A percentile compares a stretch with the other conserved stretches of the same genome.
Evolutionary conservation across 2,113 vertebrate genomes (phyloP).

Genomic region (Corythoichthys haematopterus): DNA sequence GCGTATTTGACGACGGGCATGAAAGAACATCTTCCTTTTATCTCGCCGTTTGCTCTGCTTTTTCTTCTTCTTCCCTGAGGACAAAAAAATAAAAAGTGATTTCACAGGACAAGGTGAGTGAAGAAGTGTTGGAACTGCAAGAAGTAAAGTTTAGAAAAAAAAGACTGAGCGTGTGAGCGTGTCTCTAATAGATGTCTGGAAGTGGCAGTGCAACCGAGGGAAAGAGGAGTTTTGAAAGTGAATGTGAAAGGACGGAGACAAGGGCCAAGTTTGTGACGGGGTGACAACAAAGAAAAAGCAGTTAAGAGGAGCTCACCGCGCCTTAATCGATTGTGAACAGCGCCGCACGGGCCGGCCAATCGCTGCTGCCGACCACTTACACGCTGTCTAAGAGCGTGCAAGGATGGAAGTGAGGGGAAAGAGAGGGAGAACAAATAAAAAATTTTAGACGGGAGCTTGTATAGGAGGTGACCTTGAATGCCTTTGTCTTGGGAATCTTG

Average conservation of each 20-base stretch:
- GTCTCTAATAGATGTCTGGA: background rate
- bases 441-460: constrained; percentile 25
- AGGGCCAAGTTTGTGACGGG: constrained; percentile 43
- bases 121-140: constrained; percentile 12
- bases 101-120: constrained; percentile 46
- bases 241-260: constrained; percentile 58
- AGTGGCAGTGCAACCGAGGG: background rate
- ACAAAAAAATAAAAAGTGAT: constrained; percentile 15
- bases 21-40: background rate
- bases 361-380: constrained; percentile 70
- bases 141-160: constrained; percentile 10
- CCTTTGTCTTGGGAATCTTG: background rate
- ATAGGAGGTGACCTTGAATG: constrained; percentile 1
- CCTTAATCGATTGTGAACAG: constrained; percentile 78
- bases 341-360: constrained; percentile 67
- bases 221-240: constrained; percentile 32
- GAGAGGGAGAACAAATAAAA: constrained; percentile 29
- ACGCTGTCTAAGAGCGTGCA: constrained; percentile 55
- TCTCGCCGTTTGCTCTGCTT: background rate
- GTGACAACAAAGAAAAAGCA: constrained; percentile 71
- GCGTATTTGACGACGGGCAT: background rate
- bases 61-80: constrained; percentile 17
- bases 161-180: background rate
- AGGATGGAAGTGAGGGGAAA: background rate
- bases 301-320: constrained; percentile 68